Base-by-base conservation (phyloP, 2,888 invertebrate species). In the Drosophila aldrichi region DNA sequence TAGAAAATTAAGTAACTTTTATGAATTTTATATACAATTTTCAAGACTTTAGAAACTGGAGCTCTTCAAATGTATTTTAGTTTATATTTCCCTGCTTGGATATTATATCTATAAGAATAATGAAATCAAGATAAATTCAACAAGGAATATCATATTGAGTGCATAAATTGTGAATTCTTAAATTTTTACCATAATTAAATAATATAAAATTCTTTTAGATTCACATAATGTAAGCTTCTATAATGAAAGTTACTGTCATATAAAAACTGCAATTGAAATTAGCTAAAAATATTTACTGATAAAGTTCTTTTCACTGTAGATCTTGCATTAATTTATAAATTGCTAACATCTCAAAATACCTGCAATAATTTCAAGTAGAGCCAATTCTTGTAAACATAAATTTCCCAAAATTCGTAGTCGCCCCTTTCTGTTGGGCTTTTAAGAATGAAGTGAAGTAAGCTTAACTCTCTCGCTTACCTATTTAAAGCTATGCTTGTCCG, bases 381-480 rank as follows among this genome's bases (percentile, higher is more conserved):
- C n/a, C 32, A 20, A 34, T 18, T 51, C 32, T 18, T 12, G 18
- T 9, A 4, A 8, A 8, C 22, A 2, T n/a, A n/a, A n/a, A 36
- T 16, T n/a, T 54, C 25, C 7, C 18, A 5, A 49, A 49, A 34
- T 34, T 32, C 1, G 0, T 14, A 2, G 7, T 7, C 12, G 2
- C 18, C 18, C 12, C 3, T 14, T 32, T 18, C 12, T 5, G 5
- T 3, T 29, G 0, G 25, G 5, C 4, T n/a, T n/a, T n/a, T 48
- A n/a, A 43, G 9, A 22, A 9, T 18, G 10, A n/a, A n/a, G n/a
- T n/a, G n/a, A 12, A n/a, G 32, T 9, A 40, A 7, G 55, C 55
- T 60, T 20, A 60, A 55, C 20, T 32, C 56, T 34, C 12, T 36
- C 12, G 61, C 61, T 62, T 62, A 62, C 61, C 61, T 57, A 57